Evolutionary conservation across 1,140 invertebrate species (phyloP), one percentile per base, ranked within the genome.

Genomic region (Belonocnema kinseyi): DNA sequence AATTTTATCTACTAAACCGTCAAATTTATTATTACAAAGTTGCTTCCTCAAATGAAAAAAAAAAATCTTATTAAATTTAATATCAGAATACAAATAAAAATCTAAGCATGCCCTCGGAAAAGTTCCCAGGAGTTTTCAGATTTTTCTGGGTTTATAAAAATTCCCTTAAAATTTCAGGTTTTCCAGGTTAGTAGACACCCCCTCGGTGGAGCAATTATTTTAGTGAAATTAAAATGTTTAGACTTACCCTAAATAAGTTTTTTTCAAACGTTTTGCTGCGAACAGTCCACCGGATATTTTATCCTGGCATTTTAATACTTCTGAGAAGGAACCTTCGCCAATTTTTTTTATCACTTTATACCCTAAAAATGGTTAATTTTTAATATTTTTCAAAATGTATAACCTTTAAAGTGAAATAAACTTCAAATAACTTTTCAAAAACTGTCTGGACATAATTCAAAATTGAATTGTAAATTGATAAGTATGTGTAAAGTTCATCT

Each of bases 261-360:
- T 94, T 86, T 94, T 95, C 77, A 95, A 90, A 84, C 92, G 90
- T 88, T 95, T 95, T 51, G 93, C 94, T 7, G 94, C 94, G 85
- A 92, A 93, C 51, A 92, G 87, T 50, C 87, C 84, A 58, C 92
- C 93, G 79, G 92, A 93, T 79, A 90, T 85, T 77, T 92, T 88
- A 77, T 94, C 90, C 85, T 94, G 92, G 87, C 94, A 94, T 92
- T 94, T 94, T 72, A 94, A 87, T 16, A 95, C 94, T 82, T 95
- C 94, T 0, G 94, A 94, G 89, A 95, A 95, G 13, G 94, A 94
- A 8, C 94, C 94, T 89, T 93, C 92, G 0, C 93, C 93, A 76
- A 93, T 93, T 92, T 94, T 94, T 50, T 92, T 88, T 73, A 94
- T 79, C 77, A 94, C 90, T 87, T 93, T 92, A 85, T 94, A 95